Conservation (phyloP, 2,888 invertebrate species). For the Himalopsyche tibetana region DNA sequence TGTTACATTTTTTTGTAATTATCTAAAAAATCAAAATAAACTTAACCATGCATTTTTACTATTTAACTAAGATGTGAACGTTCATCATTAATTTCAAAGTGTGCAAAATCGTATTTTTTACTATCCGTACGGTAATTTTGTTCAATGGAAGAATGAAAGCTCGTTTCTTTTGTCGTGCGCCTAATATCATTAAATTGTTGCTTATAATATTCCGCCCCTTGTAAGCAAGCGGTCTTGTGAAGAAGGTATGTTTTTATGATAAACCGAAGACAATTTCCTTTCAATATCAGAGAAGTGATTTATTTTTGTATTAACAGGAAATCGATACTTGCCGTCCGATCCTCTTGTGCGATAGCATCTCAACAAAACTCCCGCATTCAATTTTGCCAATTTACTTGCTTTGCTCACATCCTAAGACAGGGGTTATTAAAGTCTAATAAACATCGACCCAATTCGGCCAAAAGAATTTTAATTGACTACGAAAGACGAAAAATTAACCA, state of each 20-base stretch:
- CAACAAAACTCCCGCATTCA: conserved; percentile 55
- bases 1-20: no score
- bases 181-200: conserved; percentile 31
- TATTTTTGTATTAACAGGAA: conserved; percentile 65
- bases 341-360: conserved; percentile 56
- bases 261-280: conserved; percentile 61
- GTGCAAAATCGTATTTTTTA: no score
- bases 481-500: no score
- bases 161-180: not conserved
- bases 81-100: no score
- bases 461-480: no score
- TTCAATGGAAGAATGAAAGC: not conserved
- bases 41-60: no score
- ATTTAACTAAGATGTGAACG: no score
- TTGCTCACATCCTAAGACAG: conserved; percentile 47
- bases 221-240: conserved; percentile 13
- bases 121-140: no score
- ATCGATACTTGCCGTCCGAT: conserved; percentile 62
- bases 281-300: conserved; percentile 55
- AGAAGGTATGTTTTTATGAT: conserved; percentile 28
- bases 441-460: no score
- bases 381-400: conserved; percentile 59
- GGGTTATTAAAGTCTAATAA: not conserved
- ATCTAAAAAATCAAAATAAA: no score
- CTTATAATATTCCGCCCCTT: not conserved